Percentiles rank a stretch among this genome's conserved stretches.
Conservation (phyloP, 2,888 invertebrate genomes). For the Eupithecia exiguata region DNA sequence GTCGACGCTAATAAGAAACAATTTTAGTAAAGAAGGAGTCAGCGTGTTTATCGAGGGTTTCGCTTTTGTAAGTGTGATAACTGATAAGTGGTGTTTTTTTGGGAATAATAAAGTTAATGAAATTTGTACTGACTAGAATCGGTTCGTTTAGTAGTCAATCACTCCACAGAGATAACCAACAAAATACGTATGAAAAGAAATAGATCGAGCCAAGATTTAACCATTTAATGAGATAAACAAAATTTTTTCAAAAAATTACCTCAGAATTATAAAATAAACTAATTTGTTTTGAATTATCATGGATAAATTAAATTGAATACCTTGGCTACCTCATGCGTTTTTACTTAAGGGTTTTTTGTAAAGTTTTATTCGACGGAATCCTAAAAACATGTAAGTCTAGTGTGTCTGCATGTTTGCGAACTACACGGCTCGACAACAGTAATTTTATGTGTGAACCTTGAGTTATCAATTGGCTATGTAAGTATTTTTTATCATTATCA, state of each 20-base stretch:
- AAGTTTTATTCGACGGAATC: neutral
- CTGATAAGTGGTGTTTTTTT: no score
- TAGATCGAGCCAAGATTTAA: no score
- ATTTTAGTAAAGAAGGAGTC: conserved; percentile 16
- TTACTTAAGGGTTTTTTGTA: neutral
- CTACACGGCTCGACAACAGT: neutral
- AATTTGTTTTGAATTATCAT: neutral
- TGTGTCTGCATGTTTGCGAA: neutral
- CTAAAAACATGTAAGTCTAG: neutral
- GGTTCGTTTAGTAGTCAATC: neutral
- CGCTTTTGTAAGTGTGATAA: neutral
- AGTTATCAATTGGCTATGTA: neutral
- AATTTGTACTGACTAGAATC: neutral
- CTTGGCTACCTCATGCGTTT: neutral
- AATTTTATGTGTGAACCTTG: neutral
- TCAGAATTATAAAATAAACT: neutral
- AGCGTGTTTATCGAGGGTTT: neutral
- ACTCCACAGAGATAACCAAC: neutral
- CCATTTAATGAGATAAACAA: no score
- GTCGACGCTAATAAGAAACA: conserved; percentile 31
- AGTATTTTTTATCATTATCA: neutral
- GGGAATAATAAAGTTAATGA: neutral
- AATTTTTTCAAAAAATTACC: no score
- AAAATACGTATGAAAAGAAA: neutral
- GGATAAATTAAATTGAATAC: neutral